These are phyloP conservation scores for Gorsachius magnificus DNA, from an alignment of 2,797 vertebrate genomes.

Conservation along the genomic window DNA sequence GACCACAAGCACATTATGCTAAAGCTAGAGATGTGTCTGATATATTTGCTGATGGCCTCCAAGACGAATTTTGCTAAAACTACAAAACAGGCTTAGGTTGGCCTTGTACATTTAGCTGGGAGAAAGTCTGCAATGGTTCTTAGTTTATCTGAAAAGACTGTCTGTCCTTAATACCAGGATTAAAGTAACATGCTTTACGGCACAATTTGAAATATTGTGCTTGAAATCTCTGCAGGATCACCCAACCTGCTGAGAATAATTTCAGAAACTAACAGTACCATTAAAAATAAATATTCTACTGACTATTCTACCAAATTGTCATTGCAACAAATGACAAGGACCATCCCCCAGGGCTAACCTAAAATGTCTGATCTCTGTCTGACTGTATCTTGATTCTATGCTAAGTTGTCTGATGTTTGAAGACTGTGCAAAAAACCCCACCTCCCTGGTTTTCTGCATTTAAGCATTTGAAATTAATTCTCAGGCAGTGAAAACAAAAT, in stretches of 20 bases:
- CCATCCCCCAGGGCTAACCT: neutral
- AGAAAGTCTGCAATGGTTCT: neutral
- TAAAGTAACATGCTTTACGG: neutral
- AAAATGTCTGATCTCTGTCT: neutral
- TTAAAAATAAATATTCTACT: conserved; percentile 8
- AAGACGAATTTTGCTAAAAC: neutral
- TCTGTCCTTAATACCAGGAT: neutral
- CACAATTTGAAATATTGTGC: neutral
- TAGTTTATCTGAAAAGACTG: neutral
- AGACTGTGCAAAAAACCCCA: accelerated
- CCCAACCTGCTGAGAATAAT: neutral
- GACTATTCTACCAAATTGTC: neutral
- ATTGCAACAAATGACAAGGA: neutral
- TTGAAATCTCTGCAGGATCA: neutral
- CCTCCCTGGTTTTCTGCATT: neutral
- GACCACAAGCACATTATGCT: neutral
- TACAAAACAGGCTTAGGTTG: neutral
- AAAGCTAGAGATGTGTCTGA: neutral
- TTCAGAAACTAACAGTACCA: neutral
- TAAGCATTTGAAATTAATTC: neutral
- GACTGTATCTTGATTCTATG: neutral
- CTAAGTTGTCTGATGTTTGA: neutral
- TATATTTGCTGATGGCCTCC: neutral
- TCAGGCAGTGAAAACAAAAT: neutral
- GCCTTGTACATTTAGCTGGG: neutral